These are phyloP conservation scores for Strigops habroptila DNA, from an alignment of 2,113 vertebrate species.

Conservation along the genomic window DNA sequence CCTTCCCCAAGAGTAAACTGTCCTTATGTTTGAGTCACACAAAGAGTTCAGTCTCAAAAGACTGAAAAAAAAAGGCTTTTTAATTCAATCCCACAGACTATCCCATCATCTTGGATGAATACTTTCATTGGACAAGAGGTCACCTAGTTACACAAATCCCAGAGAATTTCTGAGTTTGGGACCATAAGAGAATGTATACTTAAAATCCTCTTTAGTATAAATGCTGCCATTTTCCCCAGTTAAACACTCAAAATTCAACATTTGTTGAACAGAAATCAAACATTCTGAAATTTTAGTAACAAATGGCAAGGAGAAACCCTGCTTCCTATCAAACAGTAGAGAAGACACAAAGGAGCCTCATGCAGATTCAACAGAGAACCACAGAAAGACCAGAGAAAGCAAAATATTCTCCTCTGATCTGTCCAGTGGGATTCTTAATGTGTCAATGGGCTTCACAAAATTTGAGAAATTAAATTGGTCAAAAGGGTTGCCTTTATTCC, in stretches of 20 bases:
- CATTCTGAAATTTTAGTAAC: background rate
- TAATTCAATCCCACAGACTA: background rate
- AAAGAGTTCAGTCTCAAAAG: background rate
- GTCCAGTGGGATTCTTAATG: background rate
- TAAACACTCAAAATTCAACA: background rate
- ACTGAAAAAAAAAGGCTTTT: background rate
- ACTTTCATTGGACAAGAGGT: background rate
- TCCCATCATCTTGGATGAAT: background rate
- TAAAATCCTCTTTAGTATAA: background rate
- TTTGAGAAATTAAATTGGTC: background rate
- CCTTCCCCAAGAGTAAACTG: background rate
- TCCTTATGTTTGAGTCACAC: background rate
- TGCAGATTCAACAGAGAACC: background rate
- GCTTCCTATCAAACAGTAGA: background rate
- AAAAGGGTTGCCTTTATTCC: background rate
- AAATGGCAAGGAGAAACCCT: background rate
- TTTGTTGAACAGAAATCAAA: slow-evolving; percentile 1
- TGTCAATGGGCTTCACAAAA: background rate
- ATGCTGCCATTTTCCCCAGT: background rate
- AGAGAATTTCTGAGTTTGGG: background rate
- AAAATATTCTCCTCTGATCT: background rate
- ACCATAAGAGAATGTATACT: background rate
- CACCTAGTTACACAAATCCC: background rate
- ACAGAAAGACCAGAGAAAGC: background rate
- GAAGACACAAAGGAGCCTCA: background rate